Conservation (phyloP, 2,797 vertebrate species). For the Poeciliopsis turneri region DNA sequence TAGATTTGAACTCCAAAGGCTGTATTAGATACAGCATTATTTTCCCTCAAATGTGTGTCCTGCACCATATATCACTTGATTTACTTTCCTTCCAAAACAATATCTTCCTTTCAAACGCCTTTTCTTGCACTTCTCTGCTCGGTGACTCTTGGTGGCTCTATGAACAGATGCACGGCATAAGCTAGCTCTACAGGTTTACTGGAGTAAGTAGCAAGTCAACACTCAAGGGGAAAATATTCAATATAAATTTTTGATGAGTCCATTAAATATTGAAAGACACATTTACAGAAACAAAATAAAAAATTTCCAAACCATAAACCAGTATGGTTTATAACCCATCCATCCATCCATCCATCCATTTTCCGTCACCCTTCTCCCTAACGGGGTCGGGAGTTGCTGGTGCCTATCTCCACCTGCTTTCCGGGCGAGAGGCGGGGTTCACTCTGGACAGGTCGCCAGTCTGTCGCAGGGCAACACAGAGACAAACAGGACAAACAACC, state of each 20-base stretch:
- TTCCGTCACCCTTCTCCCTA: too few species aligned
- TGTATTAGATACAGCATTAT: not conserved
- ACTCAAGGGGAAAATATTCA: not conserved
- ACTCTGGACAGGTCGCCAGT: too few species aligned
- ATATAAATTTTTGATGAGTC: not conserved
- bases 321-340: too few species aligned
- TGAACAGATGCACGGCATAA: not conserved
- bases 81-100: not conserved
- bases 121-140: not conserved
- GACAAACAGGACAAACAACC: too few species aligned
- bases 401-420: too few species aligned
- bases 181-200: not conserved
- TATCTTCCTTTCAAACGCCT: not conserved
- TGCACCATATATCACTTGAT: not conserved
- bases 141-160: not conserved
- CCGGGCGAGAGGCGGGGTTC: too few species aligned
- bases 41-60: too few species aligned
- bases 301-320: not conserved
- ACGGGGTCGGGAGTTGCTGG: too few species aligned
- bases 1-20: not conserved
- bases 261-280: not conserved
- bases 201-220: not conserved
- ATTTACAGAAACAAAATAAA: not conserved
- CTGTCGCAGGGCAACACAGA: too few species aligned
- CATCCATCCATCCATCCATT: too few species aligned